Base-by-base conservation (phyloP, 2,113 vertebrate species). In the Barbus barbus region DNA sequence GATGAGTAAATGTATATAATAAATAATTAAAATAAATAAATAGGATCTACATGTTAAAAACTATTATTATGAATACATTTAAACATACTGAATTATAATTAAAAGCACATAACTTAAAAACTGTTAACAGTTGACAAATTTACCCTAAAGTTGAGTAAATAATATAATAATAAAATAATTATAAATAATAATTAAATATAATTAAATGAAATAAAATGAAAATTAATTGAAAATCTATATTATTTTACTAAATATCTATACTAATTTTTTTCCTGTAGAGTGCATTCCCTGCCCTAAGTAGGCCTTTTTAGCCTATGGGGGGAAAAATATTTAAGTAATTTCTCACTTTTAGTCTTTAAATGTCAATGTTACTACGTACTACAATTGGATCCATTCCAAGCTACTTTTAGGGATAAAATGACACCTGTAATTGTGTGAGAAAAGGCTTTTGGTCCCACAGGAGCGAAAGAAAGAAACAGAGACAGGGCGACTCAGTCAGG, bases 381-480 rank as follows among this genome's bases (percentile, higher is more conserved):
- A 71, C 79, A 56, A 74, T 46, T 38, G n/a, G 63, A 46, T 73
- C 33, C 16, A 81, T 61, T 53, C 69, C 75, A 58, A 33, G 38
- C 53, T 67, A 73, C 48, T 69, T 71, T 63, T 56, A 31, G 65
- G n/a, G 16, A 24, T 6, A n/a, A 72, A 24, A 20, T 9, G 46
- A 44, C 82, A 71, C 76, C 51, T 38, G 53, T 46, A 41, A 67
- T 46, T 73, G 78, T 53, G 22, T 31, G 51, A 58, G 78, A 84
- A 65, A 87, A 61, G 61, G n/a, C 31, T 67, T 33, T 58, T 69
- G 48, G 58, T 76, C 83, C 83, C 77, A 33, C 26, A 24, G 69
- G 73, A 76, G 20, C 1, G 24, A 81, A 73, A 83, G 31, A 82
- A 58, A 20, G 3, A 44, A 61, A 82, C 74, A 41, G 36, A 81